These are phyloP conservation scores for Drosophila tanythrix DNA, from an alignment of 2,888 invertebrate genomes.

Conservation along the genomic window DNA sequence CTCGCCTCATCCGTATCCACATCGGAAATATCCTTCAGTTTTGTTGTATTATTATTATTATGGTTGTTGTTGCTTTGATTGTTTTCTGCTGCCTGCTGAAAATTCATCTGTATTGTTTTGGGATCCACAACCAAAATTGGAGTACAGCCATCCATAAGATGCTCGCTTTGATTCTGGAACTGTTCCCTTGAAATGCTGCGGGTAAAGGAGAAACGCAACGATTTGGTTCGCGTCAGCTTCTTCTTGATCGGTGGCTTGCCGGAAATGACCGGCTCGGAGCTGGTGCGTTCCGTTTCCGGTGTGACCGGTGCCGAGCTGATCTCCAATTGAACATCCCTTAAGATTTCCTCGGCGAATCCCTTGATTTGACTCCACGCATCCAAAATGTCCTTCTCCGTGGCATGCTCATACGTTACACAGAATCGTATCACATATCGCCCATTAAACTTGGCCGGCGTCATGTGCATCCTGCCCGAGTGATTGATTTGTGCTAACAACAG, in stretches of 20 bases:
- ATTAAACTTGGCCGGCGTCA: constrained; percentile 93
- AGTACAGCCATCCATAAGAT: constrained; percentile 85
- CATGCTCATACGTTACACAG: constrained; percentile 92
- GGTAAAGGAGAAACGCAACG: constrained; percentile 85
- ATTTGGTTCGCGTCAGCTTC: constrained; percentile 84
- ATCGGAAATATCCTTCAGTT: constrained; percentile 82
- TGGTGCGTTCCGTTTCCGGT: constrained; percentile 79
- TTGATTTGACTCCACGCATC: constrained; percentile 88
- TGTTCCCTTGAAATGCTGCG: constrained; percentile 85
- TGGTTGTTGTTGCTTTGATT: constrained; percentile 39
- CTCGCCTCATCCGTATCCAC: constrained; percentile 84
- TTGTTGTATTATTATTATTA: constrained; percentile 55
- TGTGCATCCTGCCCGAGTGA: constrained; percentile 92
- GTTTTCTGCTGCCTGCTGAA: constrained; percentile 80
- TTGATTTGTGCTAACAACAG: constrained; percentile 92
- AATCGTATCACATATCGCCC: constrained; percentile 92
- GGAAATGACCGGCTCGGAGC: constrained; percentile 71
- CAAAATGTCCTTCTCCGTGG: constrained; percentile 90
- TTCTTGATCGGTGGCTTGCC: constrained; percentile 83
- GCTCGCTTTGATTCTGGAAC: constrained; percentile 84
- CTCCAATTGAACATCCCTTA: constrained; percentile 83
- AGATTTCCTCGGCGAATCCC: constrained; percentile 87
- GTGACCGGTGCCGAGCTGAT: constrained; percentile 71
- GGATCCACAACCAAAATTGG: constrained; percentile 84
- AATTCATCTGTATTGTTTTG: constrained; percentile 81